Percentiles rank a stretch among this genome's conserved stretches.
These are phyloP conservation scores for Urocyon cinereoargenteus DNA, from an alignment of 2,797 vertebrate genomes.

Conservation along the genomic window DNA sequence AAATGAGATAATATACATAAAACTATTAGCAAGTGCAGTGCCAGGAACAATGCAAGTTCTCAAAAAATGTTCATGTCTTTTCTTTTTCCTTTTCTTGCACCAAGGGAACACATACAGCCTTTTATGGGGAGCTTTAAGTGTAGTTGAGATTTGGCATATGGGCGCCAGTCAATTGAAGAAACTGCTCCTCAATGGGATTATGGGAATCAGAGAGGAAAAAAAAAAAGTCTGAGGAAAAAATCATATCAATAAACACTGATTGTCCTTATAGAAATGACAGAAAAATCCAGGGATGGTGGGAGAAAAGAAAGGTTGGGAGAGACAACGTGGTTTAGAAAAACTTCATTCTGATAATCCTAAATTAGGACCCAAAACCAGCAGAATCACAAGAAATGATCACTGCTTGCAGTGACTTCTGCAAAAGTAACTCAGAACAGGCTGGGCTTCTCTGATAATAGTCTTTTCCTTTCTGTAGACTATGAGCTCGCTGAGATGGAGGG, in stretches of 20 bases:
- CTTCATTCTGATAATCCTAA: background rate
- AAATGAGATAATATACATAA: background rate
- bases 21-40: background rate
- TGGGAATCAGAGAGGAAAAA: background rate
- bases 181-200: background rate
- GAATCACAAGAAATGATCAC: constrained; percentile 20
- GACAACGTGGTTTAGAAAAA: background rate
- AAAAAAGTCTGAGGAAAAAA: background rate
- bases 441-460: background rate
- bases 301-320: background rate
- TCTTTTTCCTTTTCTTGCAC: background rate
- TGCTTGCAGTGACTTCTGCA: background rate
- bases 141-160: background rate
- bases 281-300: background rate
- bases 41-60: background rate
- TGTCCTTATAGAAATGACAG: background rate
- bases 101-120: background rate
- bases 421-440: background rate
- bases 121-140: background rate
- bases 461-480: rapidly evolving
- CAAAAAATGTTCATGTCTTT: background rate
- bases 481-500: too few relatives aligned
- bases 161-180: constrained; percentile 28
- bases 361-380: background rate
- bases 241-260: background rate